Base-by-base conservation (phyloP, 1,140 invertebrate genomes). In the Caenorhabditis briggsae region DNA sequence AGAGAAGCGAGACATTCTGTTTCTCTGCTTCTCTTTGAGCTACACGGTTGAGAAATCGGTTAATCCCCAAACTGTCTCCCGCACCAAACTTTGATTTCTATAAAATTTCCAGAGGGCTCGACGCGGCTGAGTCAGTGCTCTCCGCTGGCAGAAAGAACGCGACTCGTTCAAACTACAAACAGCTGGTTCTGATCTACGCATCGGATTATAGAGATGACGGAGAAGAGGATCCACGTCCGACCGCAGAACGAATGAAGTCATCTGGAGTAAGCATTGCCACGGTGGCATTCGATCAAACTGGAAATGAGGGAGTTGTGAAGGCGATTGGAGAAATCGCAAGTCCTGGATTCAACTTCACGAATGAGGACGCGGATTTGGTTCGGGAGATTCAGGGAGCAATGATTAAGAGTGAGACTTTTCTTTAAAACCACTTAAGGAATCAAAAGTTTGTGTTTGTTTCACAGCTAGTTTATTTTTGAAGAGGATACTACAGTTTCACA, bases 141-240 rank as follows among this genome's bases (percentile, higher is more conserved):
- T 18, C 43, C n/a, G 70, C 43, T 20, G 70, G 70, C 18, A 46
- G 70, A 7, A 78, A 53, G 12, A 78, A 78, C 46, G 53, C 50
- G n/a, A 78, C 46, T 23, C 70, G 70, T n/a, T n/a, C 43, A 9
- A 78, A 78, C 46, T 78, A 50, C 70, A 78, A 78, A n/a, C 70
- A 78, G 25, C 5, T 78, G n/a, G 46, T 78, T 8, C 9, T 78
- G 5, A 53, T 78, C 70, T 78, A 78, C 23, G 70, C 70, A 78
- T 78, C 70, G 6, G 70, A n/a, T 50, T 78, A 78, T 16, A 6
- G n/a, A 25, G 70, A 78, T 25, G 70, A 78, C 2, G 70, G 70
- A 7, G 20, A 12, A 12, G 46, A 25, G 1, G 70, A 78, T 53
- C 70, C 70, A 5, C 25, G 70, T 12, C 70, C 70, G 14, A 78